Conservation (phyloP, 2,113 vertebrate genomes). For the Dascyllus trimaculatus region DNA sequence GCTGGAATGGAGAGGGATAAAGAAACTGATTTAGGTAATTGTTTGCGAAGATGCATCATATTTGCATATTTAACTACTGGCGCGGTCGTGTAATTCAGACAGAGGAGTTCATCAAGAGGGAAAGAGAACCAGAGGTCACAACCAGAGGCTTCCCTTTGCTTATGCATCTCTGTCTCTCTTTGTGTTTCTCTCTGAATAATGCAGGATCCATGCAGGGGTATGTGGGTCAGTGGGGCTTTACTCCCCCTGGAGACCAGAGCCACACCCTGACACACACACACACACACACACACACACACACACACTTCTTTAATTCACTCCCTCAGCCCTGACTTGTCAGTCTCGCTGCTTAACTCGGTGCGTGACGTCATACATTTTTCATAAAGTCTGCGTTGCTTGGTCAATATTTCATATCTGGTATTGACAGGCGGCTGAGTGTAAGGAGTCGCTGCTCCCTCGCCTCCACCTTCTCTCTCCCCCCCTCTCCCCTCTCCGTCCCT, state of each 20-base stretch:
- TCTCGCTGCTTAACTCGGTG: conserved; percentile 49
- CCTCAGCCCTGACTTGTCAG: conserved; percentile 26
- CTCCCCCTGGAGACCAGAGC: conserved; percentile 52
- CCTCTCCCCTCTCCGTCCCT: conserved; percentile 32
- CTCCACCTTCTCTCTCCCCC: background rate
- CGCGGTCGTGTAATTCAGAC: background rate
- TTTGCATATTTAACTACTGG: background rate
- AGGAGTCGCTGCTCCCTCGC: conserved; percentile 22
- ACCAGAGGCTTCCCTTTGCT: background rate
- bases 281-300: conserved; percentile 47
- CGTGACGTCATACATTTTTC: conserved; percentile 80
- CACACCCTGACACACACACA: conserved; percentile 46
- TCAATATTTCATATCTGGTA: conserved; percentile 81
- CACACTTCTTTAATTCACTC: conserved; percentile 49
- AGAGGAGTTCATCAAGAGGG: conserved; percentile 35
- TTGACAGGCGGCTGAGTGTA: conserved; percentile 62
- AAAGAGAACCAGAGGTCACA: background rate
- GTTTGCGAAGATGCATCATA: background rate
- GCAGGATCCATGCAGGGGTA: conserved; percentile 67
- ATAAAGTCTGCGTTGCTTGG: conserved; percentile 62
- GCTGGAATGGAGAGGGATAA: background rate
- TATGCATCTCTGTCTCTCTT: conserved; percentile 5
- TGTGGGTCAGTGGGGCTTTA: conserved; percentile 81
- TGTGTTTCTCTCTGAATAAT: conserved; percentile 67
- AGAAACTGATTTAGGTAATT: background rate